These are phyloP conservation scores for Hippopotamus amphibius DNA, from an alignment of 2,113 vertebrate species.

Conservation along the genomic window DNA sequence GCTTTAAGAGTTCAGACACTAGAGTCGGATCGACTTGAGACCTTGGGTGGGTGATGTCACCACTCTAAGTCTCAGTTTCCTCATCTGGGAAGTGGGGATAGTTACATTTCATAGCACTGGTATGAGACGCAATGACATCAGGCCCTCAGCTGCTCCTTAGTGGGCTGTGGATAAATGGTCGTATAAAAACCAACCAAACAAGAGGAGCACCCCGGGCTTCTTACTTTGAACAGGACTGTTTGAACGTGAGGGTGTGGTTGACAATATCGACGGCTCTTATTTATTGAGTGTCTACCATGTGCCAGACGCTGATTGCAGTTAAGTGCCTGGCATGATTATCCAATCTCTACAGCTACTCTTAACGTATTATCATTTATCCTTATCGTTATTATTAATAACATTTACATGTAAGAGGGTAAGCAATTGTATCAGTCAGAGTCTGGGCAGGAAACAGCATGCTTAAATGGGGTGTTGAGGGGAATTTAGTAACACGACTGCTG, in stretches of 20 bases:
- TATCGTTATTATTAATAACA: background rate
- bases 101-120: background rate
- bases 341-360: background rate
- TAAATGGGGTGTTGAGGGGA: background rate
- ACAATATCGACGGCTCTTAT: background rate
- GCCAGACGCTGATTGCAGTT: background rate
- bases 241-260: background rate
- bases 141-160: background rate
- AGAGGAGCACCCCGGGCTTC: background rate
- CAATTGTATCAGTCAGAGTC: background rate
- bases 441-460: background rate
- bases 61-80: background rate
- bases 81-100: background rate
- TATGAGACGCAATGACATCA: background rate
- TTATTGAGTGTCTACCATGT: background rate
- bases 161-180: background rate
- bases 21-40: background rate
- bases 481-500: background rate
- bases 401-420: background rate
- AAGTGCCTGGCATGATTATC: background rate
- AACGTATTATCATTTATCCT: background rate
- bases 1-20: background rate
- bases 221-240: background rate
- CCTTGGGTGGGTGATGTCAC: background rate
- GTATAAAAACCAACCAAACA: background rate